phyloP scores from a whole-genome alignment of 2,113 vertebrate species.

The Tonatia bakeri region DNA sequence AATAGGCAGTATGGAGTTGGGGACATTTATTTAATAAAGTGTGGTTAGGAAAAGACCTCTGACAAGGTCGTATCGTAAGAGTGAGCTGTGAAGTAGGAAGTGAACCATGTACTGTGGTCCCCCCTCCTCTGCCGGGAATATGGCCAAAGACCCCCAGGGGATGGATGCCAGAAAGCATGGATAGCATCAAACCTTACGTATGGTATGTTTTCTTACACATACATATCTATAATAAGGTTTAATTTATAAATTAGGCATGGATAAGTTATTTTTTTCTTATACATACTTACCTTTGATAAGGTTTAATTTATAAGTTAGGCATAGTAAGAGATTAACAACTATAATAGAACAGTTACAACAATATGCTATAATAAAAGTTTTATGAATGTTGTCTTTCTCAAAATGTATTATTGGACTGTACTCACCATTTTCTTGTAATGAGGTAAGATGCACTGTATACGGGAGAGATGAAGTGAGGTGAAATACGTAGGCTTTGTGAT shows the following conservation, averaged over 20 bases:
- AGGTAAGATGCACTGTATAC: background rate
- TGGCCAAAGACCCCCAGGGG: background rate
- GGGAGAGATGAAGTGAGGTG: background rate
- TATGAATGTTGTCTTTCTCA: background rate
- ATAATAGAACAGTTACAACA: background rate
- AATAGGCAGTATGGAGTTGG: background rate
- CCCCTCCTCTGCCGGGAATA: background rate
- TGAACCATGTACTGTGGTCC: background rate
- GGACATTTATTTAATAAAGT: background rate
- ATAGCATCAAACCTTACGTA: background rate
- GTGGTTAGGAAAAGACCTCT: background rate
- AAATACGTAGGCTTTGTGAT: background rate
- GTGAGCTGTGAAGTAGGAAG: background rate
- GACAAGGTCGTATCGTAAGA: background rate
- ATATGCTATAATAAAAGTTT: background rate
- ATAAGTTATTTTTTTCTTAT: background rate
- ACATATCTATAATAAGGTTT: background rate
- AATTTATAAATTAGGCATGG: background rate
- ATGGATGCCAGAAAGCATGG: background rate
- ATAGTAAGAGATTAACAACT: background rate
- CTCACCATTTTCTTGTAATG: background rate
- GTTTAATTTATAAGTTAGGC: background rate
- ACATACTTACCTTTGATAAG: background rate
- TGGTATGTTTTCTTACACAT: background rate
- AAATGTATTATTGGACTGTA: background rate